phyloP scores from a whole-genome alignment of 2,888 invertebrate species.

The Lasioglossum calceatum region DNA sequence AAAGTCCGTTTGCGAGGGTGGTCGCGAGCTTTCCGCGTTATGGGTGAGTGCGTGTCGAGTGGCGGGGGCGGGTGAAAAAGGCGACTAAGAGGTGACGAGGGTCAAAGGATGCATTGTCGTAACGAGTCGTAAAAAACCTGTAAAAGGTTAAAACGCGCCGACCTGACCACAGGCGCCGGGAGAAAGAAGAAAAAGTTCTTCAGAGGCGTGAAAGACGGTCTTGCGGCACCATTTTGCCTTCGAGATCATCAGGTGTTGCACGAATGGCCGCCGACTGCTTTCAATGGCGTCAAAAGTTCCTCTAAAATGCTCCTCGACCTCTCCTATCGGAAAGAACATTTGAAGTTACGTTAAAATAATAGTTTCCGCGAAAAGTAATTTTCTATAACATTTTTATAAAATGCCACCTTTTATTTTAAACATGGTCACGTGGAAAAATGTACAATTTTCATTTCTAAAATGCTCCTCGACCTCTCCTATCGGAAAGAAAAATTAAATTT shows the following conservation, averaged over 20 bases:
- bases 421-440: neutral
- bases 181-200: slow-evolving; percentile 19
- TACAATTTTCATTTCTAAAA: neutral
- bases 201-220: slow-evolving; percentile 19
- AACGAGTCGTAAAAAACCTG: slow-evolving; percentile 55
- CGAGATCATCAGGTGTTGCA: slow-evolving; percentile 39
- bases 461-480: neutral
- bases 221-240: slow-evolving; percentile 32
- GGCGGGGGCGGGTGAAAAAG: slow-evolving; percentile 25
- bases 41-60: slow-evolving; percentile 32
- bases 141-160: slow-evolving; percentile 55
- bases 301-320: neutral
- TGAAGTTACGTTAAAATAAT: neutral
- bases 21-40: neutral
- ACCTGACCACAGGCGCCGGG: slow-evolving; percentile 36
- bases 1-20: slow-evolving; percentile 24
- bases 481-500: neutral
- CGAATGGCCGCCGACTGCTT: slow-evolving; percentile 23
- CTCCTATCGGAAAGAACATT: neutral
- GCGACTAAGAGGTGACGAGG: slow-evolving; percentile 43
- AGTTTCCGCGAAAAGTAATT: neutral
- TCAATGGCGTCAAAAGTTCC: slow-evolving; percentile 18
- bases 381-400: neutral
- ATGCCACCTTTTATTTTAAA: neutral
- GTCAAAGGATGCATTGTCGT: slow-evolving; percentile 64